A percentile compares a stretch with the other conserved stretches of the same genome.
These are phyloP conservation scores for Lamellibrachia satsuma DNA, from an alignment of 2,888 invertebrate species.

Conservation along the genomic window DNA sequence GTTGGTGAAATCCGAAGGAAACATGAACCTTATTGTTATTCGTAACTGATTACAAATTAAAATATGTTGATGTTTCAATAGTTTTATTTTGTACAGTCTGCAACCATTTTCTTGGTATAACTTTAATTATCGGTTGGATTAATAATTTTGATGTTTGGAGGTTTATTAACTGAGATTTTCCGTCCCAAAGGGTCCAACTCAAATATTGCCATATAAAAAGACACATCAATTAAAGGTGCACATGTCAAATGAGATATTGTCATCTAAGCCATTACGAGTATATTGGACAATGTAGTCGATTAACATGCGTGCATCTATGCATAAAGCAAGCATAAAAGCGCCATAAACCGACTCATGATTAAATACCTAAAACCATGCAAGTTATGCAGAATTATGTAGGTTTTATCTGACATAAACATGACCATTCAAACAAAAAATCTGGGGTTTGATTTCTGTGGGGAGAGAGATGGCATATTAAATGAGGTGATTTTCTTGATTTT, in stretches of 20 bases:
- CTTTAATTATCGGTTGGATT: not conserved
- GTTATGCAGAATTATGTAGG: not conserved
- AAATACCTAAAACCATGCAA: not conserved
- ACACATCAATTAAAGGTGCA: not conserved
- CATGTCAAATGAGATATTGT: not conserved
- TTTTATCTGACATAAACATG: not conserved
- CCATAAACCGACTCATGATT: not conserved
- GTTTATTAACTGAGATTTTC: not conserved
- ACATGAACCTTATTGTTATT: not conserved
- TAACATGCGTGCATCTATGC: not conserved
- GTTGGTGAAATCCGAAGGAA: not conserved
- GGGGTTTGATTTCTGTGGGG: not conserved
- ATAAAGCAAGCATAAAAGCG: too few relatives aligned
- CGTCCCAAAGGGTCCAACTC: not conserved
- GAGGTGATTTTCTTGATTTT: not conserved
- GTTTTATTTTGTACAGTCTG: not conserved
- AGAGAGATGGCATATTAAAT: not conserved
- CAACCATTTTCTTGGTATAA: not conserved
- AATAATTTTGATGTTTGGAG: not conserved
- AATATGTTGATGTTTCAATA: not conserved
- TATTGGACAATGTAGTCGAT: not conserved
- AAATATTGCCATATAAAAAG: not conserved
- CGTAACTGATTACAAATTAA: not conserved
- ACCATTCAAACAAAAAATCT: not conserved
- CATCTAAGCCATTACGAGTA: not conserved